Conservation (phyloP, 2,888 invertebrate genomes). For the Yponomeuta plumbellus region DNA sequence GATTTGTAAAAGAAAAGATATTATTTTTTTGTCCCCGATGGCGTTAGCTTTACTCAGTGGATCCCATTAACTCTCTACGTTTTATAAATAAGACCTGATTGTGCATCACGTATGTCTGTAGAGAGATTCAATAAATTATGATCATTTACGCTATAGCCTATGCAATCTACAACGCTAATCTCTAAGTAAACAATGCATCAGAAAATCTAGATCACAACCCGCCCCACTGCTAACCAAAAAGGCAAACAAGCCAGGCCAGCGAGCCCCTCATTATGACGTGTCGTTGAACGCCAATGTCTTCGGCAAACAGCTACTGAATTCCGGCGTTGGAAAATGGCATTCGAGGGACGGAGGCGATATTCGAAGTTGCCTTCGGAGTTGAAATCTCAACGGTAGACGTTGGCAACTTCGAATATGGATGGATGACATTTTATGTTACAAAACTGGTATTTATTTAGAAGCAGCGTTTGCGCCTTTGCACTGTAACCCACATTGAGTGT, state of each 20-base stretch:
- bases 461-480: too few species aligned
- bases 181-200: slow-evolving; percentile 15
- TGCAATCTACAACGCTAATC: background rate
- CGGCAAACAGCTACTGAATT: slow-evolving; percentile 32
- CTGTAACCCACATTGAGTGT: too few species aligned
- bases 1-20: too few species aligned
- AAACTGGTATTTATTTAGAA: too few species aligned
- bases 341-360: background rate
- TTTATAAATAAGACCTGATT: too few species aligned
- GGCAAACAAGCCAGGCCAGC: slow-evolving; percentile 45
- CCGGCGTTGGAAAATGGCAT: background rate
- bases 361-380: background rate
- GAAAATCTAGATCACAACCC: slow-evolving; percentile 22
- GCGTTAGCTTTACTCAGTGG: too few species aligned
- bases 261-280: slow-evolving; percentile 62
- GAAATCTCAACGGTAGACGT: background rate
- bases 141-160: background rate
- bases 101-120: too few species aligned
- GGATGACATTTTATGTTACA: too few species aligned
- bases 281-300: slow-evolving; percentile 64
- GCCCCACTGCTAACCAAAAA: slow-evolving; percentile 40
- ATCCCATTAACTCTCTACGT: too few species aligned
- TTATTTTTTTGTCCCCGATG: too few species aligned
- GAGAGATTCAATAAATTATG: too few species aligned
- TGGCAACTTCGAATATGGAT: too few species aligned